Evolutionary conservation across 2,113 vertebrate genomes (phyloP).

Genomic region (Neodontobutis hainanensis): DNA sequence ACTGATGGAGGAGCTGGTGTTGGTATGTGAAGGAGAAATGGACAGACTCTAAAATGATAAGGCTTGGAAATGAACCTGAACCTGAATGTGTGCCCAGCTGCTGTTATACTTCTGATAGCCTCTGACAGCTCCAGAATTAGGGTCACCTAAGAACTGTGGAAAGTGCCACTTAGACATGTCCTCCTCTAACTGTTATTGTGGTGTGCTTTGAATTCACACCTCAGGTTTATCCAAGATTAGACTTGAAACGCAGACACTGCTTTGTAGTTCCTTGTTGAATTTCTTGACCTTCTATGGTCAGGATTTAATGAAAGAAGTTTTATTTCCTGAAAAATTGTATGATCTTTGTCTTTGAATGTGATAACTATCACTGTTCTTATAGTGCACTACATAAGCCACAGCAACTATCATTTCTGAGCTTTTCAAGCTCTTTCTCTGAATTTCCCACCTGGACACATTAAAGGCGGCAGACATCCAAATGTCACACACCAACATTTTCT

Average conservation of each 20-base stretch:
- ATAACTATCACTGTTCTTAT: conserved; percentile 37
- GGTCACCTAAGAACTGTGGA: conserved; percentile 70
- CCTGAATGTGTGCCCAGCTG: conserved; percentile 64
- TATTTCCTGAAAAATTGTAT: conserved; percentile 53
- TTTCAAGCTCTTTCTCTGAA: conserved; percentile 42
- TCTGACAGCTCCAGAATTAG: conserved; percentile 77
- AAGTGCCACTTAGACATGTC: conserved; percentile 76
- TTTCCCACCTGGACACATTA: conserved; percentile 30
- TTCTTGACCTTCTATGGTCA: conserved; percentile 34
- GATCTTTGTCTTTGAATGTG: conserved; percentile 47
- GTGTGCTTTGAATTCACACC: conserved; percentile 56
- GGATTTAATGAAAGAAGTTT: conserved; percentile 60
- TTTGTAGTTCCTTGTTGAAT: conserved; percentile 43
- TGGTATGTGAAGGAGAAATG: conserved; percentile 69
- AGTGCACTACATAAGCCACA: conserved; percentile 49
- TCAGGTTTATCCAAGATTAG: conserved; percentile 68
- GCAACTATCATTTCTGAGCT: conserved; percentile 53
- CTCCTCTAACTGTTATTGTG: conserved; percentile 63
- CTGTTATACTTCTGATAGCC: conserved; percentile 75
- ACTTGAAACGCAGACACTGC: conserved; percentile 38
- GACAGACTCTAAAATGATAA: conserved; percentile 72
- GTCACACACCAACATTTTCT: conserved; percentile 42
- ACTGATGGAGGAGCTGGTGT: conserved; percentile 67
- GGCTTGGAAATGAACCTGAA: conserved; percentile 72
- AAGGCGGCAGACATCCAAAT: conserved; percentile 51